Evolutionary conservation across 2,113 vertebrate genomes (phyloP), one percentile per base, ranked within the genome.

Genomic region (Opisthocomus hoazin): DNA sequence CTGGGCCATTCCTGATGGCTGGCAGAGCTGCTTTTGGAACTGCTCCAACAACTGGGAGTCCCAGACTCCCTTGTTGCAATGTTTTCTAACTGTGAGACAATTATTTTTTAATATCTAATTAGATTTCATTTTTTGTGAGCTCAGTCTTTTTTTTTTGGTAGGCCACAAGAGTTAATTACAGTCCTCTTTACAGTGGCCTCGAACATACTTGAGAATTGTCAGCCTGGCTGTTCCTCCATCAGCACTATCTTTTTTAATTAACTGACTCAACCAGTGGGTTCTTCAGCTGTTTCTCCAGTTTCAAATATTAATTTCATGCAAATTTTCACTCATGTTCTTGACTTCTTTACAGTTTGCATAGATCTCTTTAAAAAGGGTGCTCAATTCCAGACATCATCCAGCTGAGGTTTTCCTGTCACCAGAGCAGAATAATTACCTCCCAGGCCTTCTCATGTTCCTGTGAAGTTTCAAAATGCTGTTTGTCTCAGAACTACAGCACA

Each of bases 71-170:
- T 73, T 66, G 48, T 65, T 93, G 70, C 91, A 46, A 15, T 97
- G 93, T 96, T 96, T 95, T 86, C 82, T 89, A 61, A 79, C 73
- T 69, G 85, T 86, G 75, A 95, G 75, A 93, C 91, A 95, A 83
- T 96, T 96, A 95, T 95, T 96, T 96, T 89, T 94, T 91, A 95
- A 95, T 96, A 90, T 87, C 94, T 95, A 97, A 96, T 96, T 96
- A 97, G 91, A 96, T 94, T 91, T 94, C 88, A 81, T 57, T 96
- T 87, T 90, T 95, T 91, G 54, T 61, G 87, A 91, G 84, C 78
- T 60, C 63, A 54, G 82, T 85, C 80, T 71, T 84, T 74, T 89
- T 66, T 94, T 84, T 90, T 90, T 75, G 78, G 45, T 85, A 95
- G 96, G 96, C 93, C 91, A 95, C 87, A 94, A 82, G 87, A 97